These are phyloP conservation scores for Elegia similella DNA, from an alignment of 2,888 invertebrate species.

Conservation along the genomic window DNA sequence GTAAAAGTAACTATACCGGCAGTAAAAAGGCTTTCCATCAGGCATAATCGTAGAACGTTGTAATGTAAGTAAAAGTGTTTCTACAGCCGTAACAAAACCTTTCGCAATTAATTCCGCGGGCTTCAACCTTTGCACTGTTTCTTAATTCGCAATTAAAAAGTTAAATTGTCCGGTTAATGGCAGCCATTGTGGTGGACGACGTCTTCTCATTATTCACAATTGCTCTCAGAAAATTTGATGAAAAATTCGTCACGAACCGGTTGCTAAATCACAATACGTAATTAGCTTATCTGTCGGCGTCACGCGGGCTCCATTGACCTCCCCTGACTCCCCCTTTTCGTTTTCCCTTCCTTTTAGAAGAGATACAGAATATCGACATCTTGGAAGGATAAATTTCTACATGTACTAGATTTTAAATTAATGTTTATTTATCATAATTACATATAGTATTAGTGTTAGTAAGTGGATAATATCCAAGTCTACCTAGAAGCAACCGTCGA, in stretches of 20 bases:
- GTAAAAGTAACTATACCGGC: not conserved
- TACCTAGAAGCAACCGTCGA: too few relatives aligned
- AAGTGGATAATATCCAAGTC: too few relatives aligned
- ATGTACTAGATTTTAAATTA: too few relatives aligned
- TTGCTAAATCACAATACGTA: conserved; percentile 71
- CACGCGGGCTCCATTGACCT: conserved; percentile 45
- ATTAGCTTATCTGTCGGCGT: conserved; percentile 75
- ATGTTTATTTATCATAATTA: too few relatives aligned
- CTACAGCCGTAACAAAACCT: conserved; percentile 30
- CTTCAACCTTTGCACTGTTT: conserved; percentile 68
- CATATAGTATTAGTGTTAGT: too few relatives aligned
- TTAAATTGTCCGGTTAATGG: conserved; percentile 78
- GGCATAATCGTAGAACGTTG: not conserved
- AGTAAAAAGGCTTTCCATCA: not conserved
- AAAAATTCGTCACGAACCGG: conserved; percentile 61
- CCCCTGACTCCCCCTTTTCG: not conserved
- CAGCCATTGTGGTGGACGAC: conserved; percentile 69
- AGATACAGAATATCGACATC: not conserved
- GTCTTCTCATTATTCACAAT: conserved; percentile 67
- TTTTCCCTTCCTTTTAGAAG: not conserved
- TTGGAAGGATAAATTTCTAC: too few relatives aligned
- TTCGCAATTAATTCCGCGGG: conserved; percentile 56
- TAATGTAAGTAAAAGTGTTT: not conserved
- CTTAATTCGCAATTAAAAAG: conserved; percentile 77
- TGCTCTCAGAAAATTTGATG: conserved; percentile 59